Evolutionary conservation across 2,888 invertebrate species (phyloP), one percentile per base, ranked within the genome.

Genomic region (Xylophagus ater): DNA sequence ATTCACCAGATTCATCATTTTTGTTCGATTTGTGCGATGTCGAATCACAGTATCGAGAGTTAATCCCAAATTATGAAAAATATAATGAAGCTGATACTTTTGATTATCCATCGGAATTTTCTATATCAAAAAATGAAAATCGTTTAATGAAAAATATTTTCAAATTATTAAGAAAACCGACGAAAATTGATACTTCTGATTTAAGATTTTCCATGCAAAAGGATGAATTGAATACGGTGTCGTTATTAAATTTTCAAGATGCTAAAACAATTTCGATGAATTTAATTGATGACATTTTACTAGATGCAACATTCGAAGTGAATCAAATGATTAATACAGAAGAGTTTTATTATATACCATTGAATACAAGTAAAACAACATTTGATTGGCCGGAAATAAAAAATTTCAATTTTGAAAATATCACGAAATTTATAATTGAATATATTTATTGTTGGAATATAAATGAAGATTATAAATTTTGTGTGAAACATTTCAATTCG

Each of bases 381-480:
- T 37, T 46, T 25, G 34, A 33, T 10, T 53, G 51, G 49, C 54
- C 53, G 1, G 36, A 37, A n/a, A 55, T 53, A 30, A 29, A 47
- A 23, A 44, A 51, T 1, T 59, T 57, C 28, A 49, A 50, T 2
- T 39, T 43, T 3, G 44, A 51, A 18, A 14, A 39, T 4, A 54
- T 57, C 8, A 36, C 37, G 19, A 21, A 35, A 4, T 34, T 48
- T 10, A 50, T 60, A 23, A 33, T 36, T 7, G 46, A 49, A 25
- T 53, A 51, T 37, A 40, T 56, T 2, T 15, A 30, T 5, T 47
- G 44, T 12, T 60, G 58, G 59, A 18, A 44, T 6, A 47, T 48
- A 23, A 20, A 44, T n/a, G 49, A 51, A 18, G 46, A 51, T 13
- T 59, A 55, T 56, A 35, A 50, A 18, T 53, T 51, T 43, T 50